Evolutionary conservation across 2,797 vertebrate genomes (phyloP).

Genomic region (Pseudochaenichthys georgianus): DNA sequence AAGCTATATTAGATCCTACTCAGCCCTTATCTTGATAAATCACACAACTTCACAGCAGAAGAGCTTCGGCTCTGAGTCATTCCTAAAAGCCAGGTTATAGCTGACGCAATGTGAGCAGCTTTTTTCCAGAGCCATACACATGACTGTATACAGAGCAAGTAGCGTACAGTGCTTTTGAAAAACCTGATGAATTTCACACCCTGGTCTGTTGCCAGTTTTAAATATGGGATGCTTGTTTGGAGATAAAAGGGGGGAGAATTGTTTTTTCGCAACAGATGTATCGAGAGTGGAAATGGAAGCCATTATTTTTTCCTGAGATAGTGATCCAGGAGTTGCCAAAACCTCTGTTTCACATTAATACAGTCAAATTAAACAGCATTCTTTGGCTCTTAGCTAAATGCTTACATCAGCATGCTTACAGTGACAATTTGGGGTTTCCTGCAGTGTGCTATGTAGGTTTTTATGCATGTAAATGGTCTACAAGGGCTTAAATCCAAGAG

Average conservation of each 20-base stretch:
- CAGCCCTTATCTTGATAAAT: constrained; percentile 57
- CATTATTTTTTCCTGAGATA: neutral
- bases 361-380: neutral
- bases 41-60: constrained; percentile 18
- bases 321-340: neutral
- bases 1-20: neutral
- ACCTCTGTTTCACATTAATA: neutral
- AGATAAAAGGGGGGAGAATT: neutral
- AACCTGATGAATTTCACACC: constrained; percentile 44
- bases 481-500: too few species aligned
- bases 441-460: too few species aligned
- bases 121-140: constrained; percentile 28
- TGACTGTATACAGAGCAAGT: neutral
- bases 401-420: neutral
- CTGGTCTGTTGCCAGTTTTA: constrained; percentile 12
- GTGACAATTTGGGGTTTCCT: neutral
- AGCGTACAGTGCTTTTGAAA: constrained; percentile 13
- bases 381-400: neutral
- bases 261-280: neutral
- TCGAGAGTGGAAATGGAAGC: neutral
- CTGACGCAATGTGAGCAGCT: constrained; percentile 23
- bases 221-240: constrained; percentile 1
- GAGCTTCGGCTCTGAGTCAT: constrained; percentile 35
- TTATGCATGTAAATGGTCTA: too few species aligned
- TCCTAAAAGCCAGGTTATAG: constrained; percentile 19